Conservation (phyloP, 1,140 invertebrate genomes). For the Nasonia longicornis region DNA sequence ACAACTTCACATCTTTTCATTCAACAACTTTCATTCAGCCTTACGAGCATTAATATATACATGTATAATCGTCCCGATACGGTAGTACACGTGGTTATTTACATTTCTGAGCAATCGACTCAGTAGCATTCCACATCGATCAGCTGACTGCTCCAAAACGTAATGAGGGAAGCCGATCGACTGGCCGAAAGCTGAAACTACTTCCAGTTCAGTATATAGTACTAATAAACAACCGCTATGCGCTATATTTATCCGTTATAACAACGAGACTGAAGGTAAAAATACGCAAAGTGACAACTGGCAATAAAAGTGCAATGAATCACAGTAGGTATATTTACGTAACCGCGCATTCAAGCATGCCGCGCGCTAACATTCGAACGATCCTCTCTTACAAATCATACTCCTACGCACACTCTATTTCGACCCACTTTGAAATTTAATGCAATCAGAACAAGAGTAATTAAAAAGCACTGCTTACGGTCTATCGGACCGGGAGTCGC, state of each 20-base stretch:
- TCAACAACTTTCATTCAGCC: not conserved
- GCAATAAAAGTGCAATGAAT: not conserved
- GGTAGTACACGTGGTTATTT: not conserved
- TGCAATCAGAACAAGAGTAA: not conserved
- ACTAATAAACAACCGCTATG: not conserved
- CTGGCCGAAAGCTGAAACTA: not conserved
- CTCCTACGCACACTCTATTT: not conserved
- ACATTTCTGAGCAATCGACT: not conserved
- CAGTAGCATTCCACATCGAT: not conserved
- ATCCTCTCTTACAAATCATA: not conserved
- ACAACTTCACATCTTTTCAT: not conserved
- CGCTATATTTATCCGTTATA: not conserved
- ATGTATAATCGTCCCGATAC: not conserved
- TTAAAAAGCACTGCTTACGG: conserved; percentile 31
- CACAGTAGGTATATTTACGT: conserved; percentile 18
- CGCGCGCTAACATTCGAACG: not conserved
- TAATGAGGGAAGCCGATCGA: not conserved
- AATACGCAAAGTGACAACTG: not conserved
- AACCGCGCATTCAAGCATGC: not conserved
- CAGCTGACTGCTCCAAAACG: not conserved
- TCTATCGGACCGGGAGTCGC: conserved; percentile 25
- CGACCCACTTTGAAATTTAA: not conserved
- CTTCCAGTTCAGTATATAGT: too few species aligned
- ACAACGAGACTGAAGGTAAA: not conserved
- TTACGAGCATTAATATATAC: not conserved